phyloP scores from a whole-genome alignment of 2,888 invertebrate genomes.

The Parochlus steinenii region DNA sequence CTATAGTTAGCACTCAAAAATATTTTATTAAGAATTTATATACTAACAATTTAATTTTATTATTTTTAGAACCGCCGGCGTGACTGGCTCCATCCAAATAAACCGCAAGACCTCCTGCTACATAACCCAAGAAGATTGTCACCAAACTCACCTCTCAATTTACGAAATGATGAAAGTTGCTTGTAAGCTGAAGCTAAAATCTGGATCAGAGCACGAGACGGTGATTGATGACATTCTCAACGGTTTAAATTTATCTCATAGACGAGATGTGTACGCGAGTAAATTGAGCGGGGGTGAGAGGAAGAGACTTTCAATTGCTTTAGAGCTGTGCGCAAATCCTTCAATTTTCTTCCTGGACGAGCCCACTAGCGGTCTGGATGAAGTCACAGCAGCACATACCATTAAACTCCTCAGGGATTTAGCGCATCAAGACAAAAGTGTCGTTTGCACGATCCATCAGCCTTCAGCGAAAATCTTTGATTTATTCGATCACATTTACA shows the following conservation, averaged over 20 bases:
- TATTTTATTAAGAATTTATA: too few relatives aligned
- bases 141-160: slow-evolving; percentile 56
- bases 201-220: slow-evolving; percentile 18
- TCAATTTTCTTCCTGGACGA: slow-evolving; percentile 72
- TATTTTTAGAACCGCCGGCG: slow-evolving; percentile 38
- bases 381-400: slow-evolving; percentile 44
- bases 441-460: slow-evolving; percentile 55
- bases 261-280: slow-evolving; percentile 28
- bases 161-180: slow-evolving; percentile 63
- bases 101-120: slow-evolving; percentile 63
- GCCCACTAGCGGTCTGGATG: slow-evolving; percentile 57
- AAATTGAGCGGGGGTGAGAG: slow-evolving; percentile 63
- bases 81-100: slow-evolving; percentile 49
- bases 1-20: too few relatives aligned
- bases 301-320: slow-evolving; percentile 61
- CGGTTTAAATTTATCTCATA: slow-evolving; percentile 26
- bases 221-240: slow-evolving; percentile 25
- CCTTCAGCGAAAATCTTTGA: slow-evolving; percentile 48
- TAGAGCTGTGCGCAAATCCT: slow-evolving; percentile 71
- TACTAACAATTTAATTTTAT: slow-evolving; percentile 19
- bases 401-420: slow-evolving; percentile 38
- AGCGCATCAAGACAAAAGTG: slow-evolving; percentile 45
- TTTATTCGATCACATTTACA: slow-evolving; percentile 46
- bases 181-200: slow-evolving; percentile 50
- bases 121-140: slow-evolving; percentile 62